Evolutionary conservation across 2,888 invertebrate species (phyloP).

Genomic region (Leptothorax acervorum): DNA sequence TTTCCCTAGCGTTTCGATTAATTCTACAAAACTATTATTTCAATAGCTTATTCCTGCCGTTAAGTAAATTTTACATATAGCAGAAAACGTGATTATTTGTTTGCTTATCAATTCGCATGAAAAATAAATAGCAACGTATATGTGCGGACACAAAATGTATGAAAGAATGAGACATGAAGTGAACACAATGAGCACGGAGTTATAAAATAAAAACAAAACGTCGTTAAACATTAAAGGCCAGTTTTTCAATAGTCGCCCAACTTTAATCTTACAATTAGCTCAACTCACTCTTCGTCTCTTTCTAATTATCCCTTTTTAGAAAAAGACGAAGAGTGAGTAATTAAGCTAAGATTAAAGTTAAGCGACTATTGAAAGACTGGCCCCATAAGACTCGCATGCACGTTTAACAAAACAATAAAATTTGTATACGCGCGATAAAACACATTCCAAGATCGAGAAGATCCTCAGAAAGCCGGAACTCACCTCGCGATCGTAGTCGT

Average conservation of each 20-base stretch:
- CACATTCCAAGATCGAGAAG: background rate
- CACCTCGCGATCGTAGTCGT: conserved; percentile 61
- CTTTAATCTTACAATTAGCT: too few species aligned
- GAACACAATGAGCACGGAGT: too few species aligned
- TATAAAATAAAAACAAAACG: background rate
- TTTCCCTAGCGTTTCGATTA: background rate
- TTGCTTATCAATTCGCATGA: background rate
- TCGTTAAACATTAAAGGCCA: background rate
- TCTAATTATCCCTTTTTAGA: too few species aligned
- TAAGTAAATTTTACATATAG: background rate
- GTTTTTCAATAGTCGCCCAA: too few species aligned
- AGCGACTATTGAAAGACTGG: too few species aligned
- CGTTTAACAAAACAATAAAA: background rate
- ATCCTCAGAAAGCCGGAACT: conserved; percentile 12
- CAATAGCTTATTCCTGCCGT: background rate
- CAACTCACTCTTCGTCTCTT: too few species aligned
- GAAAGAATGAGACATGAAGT: background rate
- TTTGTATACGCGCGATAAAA: background rate
- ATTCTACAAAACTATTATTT: background rate
- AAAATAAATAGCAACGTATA: background rate
- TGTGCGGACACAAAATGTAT: background rate
- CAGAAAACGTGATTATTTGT: background rate
- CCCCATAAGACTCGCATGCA: background rate
- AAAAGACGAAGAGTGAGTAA: too few species aligned
- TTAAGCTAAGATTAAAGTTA: too few species aligned